Evolutionary conservation across 2,113 vertebrate species (phyloP).

Genomic region (Nematolebias whitei): DNA sequence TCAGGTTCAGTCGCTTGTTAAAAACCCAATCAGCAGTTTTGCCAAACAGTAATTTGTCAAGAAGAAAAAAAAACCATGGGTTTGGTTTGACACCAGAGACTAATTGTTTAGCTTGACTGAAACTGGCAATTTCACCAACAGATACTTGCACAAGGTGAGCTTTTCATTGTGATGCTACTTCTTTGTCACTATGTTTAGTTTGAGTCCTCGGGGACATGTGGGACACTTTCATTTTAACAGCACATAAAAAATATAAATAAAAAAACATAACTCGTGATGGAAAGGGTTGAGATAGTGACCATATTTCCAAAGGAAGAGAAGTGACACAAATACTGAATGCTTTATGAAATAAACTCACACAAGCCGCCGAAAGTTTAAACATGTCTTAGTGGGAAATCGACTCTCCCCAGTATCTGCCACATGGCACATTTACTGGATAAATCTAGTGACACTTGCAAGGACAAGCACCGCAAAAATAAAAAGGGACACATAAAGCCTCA

Average conservation of each 20-base stretch:
- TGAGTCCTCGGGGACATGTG: background rate
- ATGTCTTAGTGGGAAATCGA: constrained; percentile 21
- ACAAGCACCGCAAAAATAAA: constrained; percentile 48
- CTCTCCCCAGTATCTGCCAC: constrained; percentile 14
- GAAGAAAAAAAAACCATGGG: constrained; percentile 13
- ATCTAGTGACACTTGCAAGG: constrained; percentile 56
- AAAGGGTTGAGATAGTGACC: too few species aligned
- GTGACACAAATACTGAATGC: background rate
- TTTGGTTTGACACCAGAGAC: constrained; percentile 36
- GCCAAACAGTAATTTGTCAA: constrained; percentile 56
- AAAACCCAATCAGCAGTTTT: constrained; percentile 50
- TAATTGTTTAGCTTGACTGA: constrained; percentile 36
- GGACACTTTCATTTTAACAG: background rate
- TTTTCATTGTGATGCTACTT: background rate
- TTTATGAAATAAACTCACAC: background rate
- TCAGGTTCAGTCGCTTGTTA: constrained; percentile 54
- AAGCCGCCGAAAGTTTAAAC: background rate
- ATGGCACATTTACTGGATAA: constrained; percentile 46
- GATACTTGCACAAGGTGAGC: constrained; percentile 17
- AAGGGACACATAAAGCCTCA: constrained; percentile 38
- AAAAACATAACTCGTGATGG: background rate
- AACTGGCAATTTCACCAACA: constrained; percentile 48
- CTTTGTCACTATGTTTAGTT: background rate
- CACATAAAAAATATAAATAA: background rate
- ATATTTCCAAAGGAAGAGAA: too few species aligned